A percentile compares a stretch with the other conserved stretches of the same genome.
Conservation (phyloP, 2,888 invertebrate genomes). For the Temnothorax ravouxi region DNA sequence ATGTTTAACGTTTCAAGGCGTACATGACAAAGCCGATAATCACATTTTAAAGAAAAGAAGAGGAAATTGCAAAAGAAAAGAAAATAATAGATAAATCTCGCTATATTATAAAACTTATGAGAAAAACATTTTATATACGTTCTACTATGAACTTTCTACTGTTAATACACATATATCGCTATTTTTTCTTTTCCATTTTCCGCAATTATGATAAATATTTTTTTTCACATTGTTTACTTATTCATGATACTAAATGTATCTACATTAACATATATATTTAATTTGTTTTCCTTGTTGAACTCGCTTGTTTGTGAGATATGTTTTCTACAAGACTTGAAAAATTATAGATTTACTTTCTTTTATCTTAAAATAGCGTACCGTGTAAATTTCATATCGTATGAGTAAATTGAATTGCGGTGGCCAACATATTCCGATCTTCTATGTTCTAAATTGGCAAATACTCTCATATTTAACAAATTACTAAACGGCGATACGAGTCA, state of each 20-base stretch:
- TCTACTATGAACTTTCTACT: not conserved
- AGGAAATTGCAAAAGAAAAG: not conserved
- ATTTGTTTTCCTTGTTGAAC: not conserved
- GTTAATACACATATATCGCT: not conserved
- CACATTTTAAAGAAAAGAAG: not conserved
- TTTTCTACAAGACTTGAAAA: slow-evolving; percentile 14
- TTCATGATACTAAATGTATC: not conserved
- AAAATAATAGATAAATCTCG: not conserved
- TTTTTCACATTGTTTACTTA: not conserved
- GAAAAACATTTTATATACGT: not conserved
- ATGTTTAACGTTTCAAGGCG: slow-evolving; percentile 27
- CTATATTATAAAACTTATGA: not conserved
- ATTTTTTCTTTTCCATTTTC: not conserved
- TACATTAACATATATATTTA: not conserved
- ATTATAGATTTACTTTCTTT: slow-evolving; percentile 30
- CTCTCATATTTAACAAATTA: not conserved
- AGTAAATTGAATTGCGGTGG: slow-evolving; percentile 48
- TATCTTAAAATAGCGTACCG: not conserved
- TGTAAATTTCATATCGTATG: slow-evolving; percentile 28
- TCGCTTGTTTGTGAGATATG: not conserved
- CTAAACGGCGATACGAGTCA: too few relatives aligned
- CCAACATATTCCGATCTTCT: slow-evolving; percentile 30
- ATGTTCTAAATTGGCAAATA: slow-evolving; percentile 52
- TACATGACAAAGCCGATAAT: slow-evolving; percentile 7
- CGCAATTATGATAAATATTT: not conserved